Conservation (phyloP, 2,888 invertebrate genomes). For the Lepidonotus clava region DNA sequence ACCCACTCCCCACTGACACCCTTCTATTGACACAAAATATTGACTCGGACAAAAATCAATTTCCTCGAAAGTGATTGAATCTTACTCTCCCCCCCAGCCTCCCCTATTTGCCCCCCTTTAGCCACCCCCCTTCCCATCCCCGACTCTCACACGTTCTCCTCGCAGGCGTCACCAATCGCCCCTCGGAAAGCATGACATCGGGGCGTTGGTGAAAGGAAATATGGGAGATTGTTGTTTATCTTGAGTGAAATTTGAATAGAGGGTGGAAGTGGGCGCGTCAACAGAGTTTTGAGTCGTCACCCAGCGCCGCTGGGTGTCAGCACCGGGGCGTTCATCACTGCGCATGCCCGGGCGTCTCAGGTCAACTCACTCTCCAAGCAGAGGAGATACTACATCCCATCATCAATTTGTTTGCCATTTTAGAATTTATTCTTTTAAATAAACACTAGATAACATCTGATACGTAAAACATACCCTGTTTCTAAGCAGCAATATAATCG, state of each 20-base stretch:
- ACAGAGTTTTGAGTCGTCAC: background rate
- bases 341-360: background rate
- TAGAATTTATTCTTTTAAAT: too few relatives aligned
- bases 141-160: background rate
- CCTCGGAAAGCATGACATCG: background rate
- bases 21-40: constrained; percentile 36
- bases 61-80: constrained; percentile 43
- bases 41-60: constrained; percentile 41
- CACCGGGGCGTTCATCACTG: background rate
- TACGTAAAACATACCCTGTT: too few relatives aligned
- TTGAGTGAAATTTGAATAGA: background rate
- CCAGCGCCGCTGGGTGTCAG: background rate
- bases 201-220: background rate
- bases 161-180: background rate
- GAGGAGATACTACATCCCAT: too few relatives aligned
- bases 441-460: too few relatives aligned
- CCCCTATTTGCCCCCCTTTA: background rate
- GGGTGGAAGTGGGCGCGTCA: background rate
- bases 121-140: too few relatives aligned
- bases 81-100: background rate
- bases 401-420: too few relatives aligned
- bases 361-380: too few relatives aligned
- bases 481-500: too few relatives aligned
- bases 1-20: background rate
- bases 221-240: constrained; percentile 15